Base-by-base conservation (phyloP, 2,797 vertebrate genomes). In the Sebastiscus albofasciatus region DNA sequence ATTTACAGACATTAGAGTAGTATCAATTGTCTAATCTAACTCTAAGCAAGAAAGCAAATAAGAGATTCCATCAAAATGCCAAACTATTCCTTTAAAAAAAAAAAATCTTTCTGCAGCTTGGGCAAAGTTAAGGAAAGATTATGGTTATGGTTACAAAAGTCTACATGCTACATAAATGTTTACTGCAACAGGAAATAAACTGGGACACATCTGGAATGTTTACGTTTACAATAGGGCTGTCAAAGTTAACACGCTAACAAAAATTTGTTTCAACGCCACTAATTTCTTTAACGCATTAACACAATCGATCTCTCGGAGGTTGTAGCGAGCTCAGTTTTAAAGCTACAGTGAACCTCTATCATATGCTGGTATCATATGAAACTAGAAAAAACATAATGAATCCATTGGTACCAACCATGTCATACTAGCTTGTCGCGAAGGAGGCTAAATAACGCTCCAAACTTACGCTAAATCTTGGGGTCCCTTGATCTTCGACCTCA, bases 401-500 rank as follows among this genome's bases (percentile, higher is more conserved):
- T 46, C 39, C 39, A 46, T 46, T 46, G 39, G 39, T 18, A 46
- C 39, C 39, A 46, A 46, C 14, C 14, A 46, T 46, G 6, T 18
- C 39, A 46, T 2, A 46, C 39, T 46, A 16, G 39, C 39, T 18
- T 46, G 39, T 46, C 39, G 6, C 0, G 14, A 46, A 42, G 14
- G 39, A 42, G 39, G 39, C 39, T 42, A 46, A 46, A 46, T 18
- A 46, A 46, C 7, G 16, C 42, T 46, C 42, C 42, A 46, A 46
- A 46, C 42, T 46, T 46, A 46, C 16, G 16, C 0, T 0, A 46
- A 46, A 46, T 46, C 0, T 46, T 46, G 0, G 16, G 42, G 42
- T 18, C 16, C 42, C 0, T 46, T 46, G 42, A 46, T 0, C 42
- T 18, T 0, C 0, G 42, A 2, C 16, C 42, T 46, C 42, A 18